Percentiles rank a stretch among this genome's conserved stretches.
Conservation (phyloP, 2,797 vertebrate species). For the Alosa sapidissima region DNA sequence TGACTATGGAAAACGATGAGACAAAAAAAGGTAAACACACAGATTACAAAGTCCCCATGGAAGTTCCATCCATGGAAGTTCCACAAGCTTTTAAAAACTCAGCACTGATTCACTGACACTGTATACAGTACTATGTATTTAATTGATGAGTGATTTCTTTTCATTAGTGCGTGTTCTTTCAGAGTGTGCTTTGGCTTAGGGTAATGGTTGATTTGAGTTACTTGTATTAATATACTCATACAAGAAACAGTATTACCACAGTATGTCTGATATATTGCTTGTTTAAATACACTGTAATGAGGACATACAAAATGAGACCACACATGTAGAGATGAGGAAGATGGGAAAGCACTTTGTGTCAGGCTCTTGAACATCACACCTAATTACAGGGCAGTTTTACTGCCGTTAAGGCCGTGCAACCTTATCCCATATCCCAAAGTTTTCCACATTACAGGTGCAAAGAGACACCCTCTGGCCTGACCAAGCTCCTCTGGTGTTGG, state of each 20-base stretch:
- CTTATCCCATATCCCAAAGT: not conserved
- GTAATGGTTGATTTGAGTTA: not conserved
- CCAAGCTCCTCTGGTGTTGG: not conserved
- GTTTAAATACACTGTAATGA: not conserved
- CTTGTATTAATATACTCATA: not conserved
- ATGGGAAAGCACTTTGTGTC: not conserved
- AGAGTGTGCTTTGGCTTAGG: not conserved
- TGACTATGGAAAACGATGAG: not conserved
- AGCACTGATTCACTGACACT: not conserved
- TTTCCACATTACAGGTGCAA: slow-evolving; percentile 10
- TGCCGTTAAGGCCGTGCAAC: not conserved
- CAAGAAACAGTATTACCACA: not conserved
- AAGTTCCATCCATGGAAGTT: not conserved
- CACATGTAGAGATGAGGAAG: not conserved
- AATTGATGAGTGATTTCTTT: not conserved
- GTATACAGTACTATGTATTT: not conserved
- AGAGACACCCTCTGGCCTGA: not conserved
- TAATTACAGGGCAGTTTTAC: not conserved
- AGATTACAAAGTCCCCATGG: not conserved
- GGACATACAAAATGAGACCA: not conserved
- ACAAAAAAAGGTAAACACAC: not conserved
- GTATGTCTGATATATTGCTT: not conserved
- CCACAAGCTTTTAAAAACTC: not conserved
- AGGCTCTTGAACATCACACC: not conserved
- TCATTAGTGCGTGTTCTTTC: not conserved